phyloP scores from a whole-genome alignment of 2,797 vertebrate species.

The Rachycentron canadum region DNA sequence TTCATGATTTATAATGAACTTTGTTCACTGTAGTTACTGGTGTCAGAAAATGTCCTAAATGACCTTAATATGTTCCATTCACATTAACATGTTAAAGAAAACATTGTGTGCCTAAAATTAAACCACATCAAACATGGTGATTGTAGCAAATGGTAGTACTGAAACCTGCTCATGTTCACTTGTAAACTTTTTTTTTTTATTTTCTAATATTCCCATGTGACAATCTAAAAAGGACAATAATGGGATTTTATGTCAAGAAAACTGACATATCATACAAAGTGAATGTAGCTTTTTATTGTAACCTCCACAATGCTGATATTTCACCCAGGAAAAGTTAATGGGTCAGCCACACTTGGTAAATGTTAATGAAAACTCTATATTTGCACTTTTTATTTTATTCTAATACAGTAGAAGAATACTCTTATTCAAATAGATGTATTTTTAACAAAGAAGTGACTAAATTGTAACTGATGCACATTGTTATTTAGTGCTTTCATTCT shows the following conservation, averaged over 20 bases:
- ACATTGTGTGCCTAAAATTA: constrained; percentile 40
- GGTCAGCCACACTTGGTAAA: constrained; percentile 19
- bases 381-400: constrained; percentile 44
- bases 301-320: constrained; percentile 25
- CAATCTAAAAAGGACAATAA: constrained; percentile 28
- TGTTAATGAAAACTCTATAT: constrained; percentile 34
- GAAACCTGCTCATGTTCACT: neutral
- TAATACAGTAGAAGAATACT: constrained; percentile 13
- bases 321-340: constrained; percentile 31
- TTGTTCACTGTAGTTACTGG: constrained; percentile 31
- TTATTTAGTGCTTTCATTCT: constrained; percentile 25
- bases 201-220: neutral
- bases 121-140: constrained; percentile 3
- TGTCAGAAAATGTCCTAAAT: constrained; percentile 19
- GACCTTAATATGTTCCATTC: constrained; percentile 1
- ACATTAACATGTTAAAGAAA: constrained; percentile 5
- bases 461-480: constrained; percentile 26
- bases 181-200: neutral
- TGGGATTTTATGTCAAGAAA: neutral
- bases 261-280: constrained; percentile 19
- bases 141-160: constrained; percentile 11
- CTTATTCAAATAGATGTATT: constrained; percentile 1
- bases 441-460: constrained; percentile 1
- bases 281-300: constrained; percentile 56
- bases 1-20: constrained; percentile 7